phyloP scores from a whole-genome alignment of 2,797 vertebrate genomes.

The Silurus lanzhouensis region DNA sequence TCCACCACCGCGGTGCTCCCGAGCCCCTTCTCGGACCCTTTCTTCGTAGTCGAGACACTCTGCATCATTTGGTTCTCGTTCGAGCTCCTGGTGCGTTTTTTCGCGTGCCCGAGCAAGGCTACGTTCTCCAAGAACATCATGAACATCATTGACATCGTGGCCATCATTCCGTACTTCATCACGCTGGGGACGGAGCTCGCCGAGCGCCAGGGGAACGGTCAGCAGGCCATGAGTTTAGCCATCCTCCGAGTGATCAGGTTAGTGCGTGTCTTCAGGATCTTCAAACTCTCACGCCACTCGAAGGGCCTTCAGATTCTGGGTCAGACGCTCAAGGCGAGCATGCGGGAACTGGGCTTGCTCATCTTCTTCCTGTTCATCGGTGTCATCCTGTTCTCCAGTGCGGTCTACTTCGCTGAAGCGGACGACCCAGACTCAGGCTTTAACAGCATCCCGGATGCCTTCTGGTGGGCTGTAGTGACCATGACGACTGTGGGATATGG shows the following conservation, averaged over 20 bases:
- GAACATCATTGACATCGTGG: slow-evolving; percentile 99
- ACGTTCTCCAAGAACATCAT: slow-evolving; percentile 97
- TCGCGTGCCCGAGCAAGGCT: slow-evolving; percentile 95
- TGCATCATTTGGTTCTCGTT: slow-evolving; percentile 99
- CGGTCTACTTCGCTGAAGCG: slow-evolving; percentile 94
- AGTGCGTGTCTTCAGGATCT: slow-evolving; percentile 95
- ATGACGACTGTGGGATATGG: slow-evolving; percentile 99
- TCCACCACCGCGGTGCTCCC: slow-evolving; percentile 19
- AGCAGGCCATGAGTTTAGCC: slow-evolving; percentile 96
- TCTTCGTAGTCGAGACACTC: slow-evolving; percentile 97
- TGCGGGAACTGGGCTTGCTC: slow-evolving; percentile 91
- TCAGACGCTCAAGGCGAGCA: slow-evolving; percentile 96
- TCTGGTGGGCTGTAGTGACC: slow-evolving; percentile 99
- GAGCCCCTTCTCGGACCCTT: slow-evolving; percentile 90
- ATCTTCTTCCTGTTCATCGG: slow-evolving; percentile 98
- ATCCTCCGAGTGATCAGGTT: slow-evolving; percentile 93
- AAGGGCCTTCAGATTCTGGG: slow-evolving; percentile 97
- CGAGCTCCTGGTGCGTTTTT: slow-evolving; percentile 93
- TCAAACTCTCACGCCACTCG: slow-evolving; percentile 96
- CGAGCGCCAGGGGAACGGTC: slow-evolving; percentile 92
- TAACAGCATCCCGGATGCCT: slow-evolving; percentile 95
- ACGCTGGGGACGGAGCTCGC: slow-evolving; percentile 95
- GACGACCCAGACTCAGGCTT: slow-evolving; percentile 94
- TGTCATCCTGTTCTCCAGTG: slow-evolving; percentile 97
- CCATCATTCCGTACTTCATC: slow-evolving; percentile 98